phyloP scores from a whole-genome alignment of 2,113 vertebrate genomes.

The Carollia perspicillata region DNA sequence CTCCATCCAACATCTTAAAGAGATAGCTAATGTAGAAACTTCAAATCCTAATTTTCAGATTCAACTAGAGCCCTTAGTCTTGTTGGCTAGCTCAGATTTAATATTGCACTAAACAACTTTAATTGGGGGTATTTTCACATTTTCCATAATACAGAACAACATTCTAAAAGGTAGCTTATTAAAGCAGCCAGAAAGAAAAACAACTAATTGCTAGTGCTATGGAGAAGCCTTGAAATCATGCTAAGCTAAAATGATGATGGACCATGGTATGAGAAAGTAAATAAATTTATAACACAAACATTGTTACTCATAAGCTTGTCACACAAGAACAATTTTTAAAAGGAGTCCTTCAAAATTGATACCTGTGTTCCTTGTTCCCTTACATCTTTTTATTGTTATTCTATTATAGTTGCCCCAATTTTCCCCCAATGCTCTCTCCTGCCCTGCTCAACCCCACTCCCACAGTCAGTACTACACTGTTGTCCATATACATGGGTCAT shows the following conservation, averaged over 20 bases:
- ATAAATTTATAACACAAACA: slow-evolving; percentile 57
- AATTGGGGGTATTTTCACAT: slow-evolving; percentile 36
- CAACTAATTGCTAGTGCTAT: slow-evolving; percentile 28
- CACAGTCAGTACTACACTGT: too few relatives aligned
- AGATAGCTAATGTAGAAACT: background rate
- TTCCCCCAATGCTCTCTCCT: too few relatives aligned
- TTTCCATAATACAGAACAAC: slow-evolving; percentile 20
- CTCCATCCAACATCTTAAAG: slow-evolving; percentile 30
- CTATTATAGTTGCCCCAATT: too few relatives aligned
- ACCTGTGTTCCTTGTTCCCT: background rate
- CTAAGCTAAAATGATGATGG: slow-evolving; percentile 47
- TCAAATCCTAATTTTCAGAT: slow-evolving; percentile 39
- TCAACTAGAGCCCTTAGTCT: background rate
- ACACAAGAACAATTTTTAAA: slow-evolving; percentile 47
- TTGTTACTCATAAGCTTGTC: slow-evolving; percentile 47
- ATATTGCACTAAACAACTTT: background rate
- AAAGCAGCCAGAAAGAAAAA: slow-evolving; percentile 41
- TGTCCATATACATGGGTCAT: too few relatives aligned
- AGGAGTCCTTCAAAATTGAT: slow-evolving; percentile 5
- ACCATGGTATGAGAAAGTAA: slow-evolving; percentile 37
- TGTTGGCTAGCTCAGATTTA: slow-evolving; percentile 20
- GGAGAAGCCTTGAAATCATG: slow-evolving; percentile 52
- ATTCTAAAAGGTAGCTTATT: slow-evolving; percentile 37
- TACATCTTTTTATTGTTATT: background rate
- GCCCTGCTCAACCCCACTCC: too few relatives aligned